Evolutionary conservation across 2,113 vertebrate genomes (phyloP), one percentile per base, ranked within the genome.

Genomic region (Ceratotherium simum): DNA sequence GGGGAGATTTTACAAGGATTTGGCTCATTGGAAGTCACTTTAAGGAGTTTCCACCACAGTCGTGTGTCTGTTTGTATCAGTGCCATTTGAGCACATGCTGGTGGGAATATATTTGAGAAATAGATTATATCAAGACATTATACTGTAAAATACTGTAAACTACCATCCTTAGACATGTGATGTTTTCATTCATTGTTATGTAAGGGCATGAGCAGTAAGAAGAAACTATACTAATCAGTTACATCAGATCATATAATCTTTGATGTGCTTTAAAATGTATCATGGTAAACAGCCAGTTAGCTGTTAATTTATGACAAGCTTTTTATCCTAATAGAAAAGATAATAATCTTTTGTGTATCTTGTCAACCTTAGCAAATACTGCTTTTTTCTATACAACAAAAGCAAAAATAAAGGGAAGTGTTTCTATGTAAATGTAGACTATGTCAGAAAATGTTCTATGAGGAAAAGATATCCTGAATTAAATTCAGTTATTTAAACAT

Each of bases 141-240:
- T 2, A 13, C 18, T 42, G 0, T 12, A 72, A 72, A 85, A 82
- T 2, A 13, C 18, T 42, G 0, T 12, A 72, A 72, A 85, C n/a
- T 72, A 23, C 48, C 9, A 65, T 73, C 2, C 36, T 72, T 18
- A 20, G 21, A 85, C 0, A 3, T 39, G 20, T 60, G 31, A 72
- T 90, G 3, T 1, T 36, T 82, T 82, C 21, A 29, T 23, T 21
- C 6, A 46, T 88, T 88, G 42, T 92, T 89, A 78, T 67, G 1
- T 70, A 75, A 90, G 36, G 7, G 23, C 11, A 65, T 31, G 42
- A 79, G 42, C 36, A 81, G 48, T 48, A 13, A 75, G 48, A 51
- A 90, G 36, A 85, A 80, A 95, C 58, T 67, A 67, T 31, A 87
- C 6, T 42, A 31, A 67, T 90, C 36, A 90, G 56, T 90, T 92